phyloP scores from a whole-genome alignment of 2,888 invertebrate genomes.

The Cotesia congregata region DNA sequence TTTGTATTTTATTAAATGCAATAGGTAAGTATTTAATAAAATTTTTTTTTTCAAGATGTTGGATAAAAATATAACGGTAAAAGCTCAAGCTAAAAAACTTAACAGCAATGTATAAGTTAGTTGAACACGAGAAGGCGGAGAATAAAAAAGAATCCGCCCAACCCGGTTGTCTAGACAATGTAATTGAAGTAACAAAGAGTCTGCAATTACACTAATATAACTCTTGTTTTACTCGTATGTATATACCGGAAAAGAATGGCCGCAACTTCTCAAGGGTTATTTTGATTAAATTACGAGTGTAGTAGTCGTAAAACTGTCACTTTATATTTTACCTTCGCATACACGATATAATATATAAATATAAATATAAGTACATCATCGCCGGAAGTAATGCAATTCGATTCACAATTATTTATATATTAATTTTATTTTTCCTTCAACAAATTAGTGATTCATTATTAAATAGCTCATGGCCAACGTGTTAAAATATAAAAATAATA shows the following conservation, averaged over 20 bases:
- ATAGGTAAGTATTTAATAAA: not conserved
- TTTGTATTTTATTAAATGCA: too few species aligned
- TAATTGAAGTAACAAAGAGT: constrained; percentile 69
- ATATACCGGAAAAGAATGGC: constrained; percentile 56
- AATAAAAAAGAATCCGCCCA: constrained; percentile 29
- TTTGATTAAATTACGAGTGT: constrained; percentile 63
- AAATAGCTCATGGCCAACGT: constrained; percentile 23
- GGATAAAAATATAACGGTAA: not conserved
- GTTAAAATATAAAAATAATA: constrained; percentile 5
- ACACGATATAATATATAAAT: not conserved
- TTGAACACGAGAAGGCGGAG: constrained; percentile 12
- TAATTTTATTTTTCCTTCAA: not conserved
- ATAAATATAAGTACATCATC: constrained; percentile 1
- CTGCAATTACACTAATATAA: constrained; percentile 61
- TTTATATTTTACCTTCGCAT: constrained; percentile 30
- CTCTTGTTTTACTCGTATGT: constrained; percentile 40
- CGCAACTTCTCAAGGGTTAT: constrained; percentile 51
- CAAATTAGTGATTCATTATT: constrained; percentile 23
- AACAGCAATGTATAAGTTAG: not conserved
- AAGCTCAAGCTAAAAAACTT: not conserved
- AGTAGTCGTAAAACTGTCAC: constrained; percentile 54
- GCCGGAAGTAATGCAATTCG: not conserved
- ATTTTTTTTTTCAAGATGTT: not conserved
- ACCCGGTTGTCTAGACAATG: constrained; percentile 59
- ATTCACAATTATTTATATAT: not conserved